phyloP scores from a whole-genome alignment of 2,888 invertebrate species.

The Diarsia mendica region DNA sequence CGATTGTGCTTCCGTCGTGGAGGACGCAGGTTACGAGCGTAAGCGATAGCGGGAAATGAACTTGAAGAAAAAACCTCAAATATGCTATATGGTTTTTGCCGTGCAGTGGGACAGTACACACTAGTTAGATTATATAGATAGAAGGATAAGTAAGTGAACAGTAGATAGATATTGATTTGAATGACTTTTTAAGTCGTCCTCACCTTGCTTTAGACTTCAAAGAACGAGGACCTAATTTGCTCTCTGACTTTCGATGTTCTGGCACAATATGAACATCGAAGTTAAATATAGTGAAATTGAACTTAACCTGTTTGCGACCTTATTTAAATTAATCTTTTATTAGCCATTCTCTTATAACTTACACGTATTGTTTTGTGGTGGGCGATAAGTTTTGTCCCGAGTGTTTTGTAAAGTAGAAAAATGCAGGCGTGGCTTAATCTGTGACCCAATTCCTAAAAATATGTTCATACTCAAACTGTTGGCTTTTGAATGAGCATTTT shows the following conservation, averaged over 20 bases:
- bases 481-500: constrained; percentile 33
- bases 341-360: constrained; percentile 22
- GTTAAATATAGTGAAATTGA: not conserved
- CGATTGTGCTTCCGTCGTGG: constrained; percentile 42
- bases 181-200: not conserved
- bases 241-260: not conserved
- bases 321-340: not conserved
- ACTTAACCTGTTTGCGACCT: not conserved
- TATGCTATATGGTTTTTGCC: not conserved
- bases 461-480: constrained; percentile 46
- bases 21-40: constrained; percentile 1
- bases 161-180: not conserved
- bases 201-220: not conserved
- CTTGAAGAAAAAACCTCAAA: not conserved
- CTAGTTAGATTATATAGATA: not conserved
- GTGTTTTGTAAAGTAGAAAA: constrained; percentile 50
- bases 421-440: constrained; percentile 49
- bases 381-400: constrained; percentile 49
- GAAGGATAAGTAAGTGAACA: not conserved
- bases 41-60: not conserved
- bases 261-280: not conserved
- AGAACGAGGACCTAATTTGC: not conserved
- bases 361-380: constrained; percentile 28
- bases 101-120: not conserved
- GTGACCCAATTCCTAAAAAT: constrained; percentile 61